These are phyloP conservation scores for Sphaeridia pumilis DNA, from an alignment of 2,888 invertebrate species.

Conservation along the genomic window DNA sequence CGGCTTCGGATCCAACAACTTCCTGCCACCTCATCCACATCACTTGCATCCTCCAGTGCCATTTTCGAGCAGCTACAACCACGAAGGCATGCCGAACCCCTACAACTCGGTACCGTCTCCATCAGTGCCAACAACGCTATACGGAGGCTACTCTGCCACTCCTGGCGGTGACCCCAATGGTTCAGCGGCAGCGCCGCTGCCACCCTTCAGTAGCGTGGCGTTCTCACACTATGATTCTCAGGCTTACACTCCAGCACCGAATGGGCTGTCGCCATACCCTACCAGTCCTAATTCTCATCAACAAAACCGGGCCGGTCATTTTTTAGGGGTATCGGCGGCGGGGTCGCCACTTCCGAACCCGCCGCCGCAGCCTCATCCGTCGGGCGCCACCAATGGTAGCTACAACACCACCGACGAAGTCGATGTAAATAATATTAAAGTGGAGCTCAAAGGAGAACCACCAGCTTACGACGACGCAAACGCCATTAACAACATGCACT, in stretches of 20 bases:
- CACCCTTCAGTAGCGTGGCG: slow-evolving; percentile 27
- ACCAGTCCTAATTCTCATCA: slow-evolving; percentile 8
- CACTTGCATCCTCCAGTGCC: slow-evolving; percentile 18
- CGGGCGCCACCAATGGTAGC: slow-evolving; percentile 23
- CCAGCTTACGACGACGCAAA: slow-evolving; percentile 23
- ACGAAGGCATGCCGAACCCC: slow-evolving; percentile 15
- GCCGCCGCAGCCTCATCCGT: neutral
- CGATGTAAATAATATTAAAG: too few relatives aligned
- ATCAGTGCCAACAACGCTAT: slow-evolving; percentile 21
- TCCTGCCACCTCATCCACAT: slow-evolving; percentile 2
- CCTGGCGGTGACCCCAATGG: slow-evolving; percentile 11
- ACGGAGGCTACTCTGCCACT: slow-evolving; percentile 15
- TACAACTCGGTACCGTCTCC: slow-evolving; percentile 12
- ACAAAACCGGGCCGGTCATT: slow-evolving; percentile 1
- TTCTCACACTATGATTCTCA: slow-evolving; percentile 24
- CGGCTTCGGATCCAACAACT: neutral
- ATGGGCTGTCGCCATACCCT: slow-evolving; percentile 49
- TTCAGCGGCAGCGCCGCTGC: slow-evolving; percentile 13
- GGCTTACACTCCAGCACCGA: slow-evolving; percentile 45
- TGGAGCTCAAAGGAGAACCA: too few relatives aligned
- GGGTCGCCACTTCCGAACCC: neutral
- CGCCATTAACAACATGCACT: slow-evolving; percentile 15
- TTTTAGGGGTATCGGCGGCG: slow-evolving; percentile 6
- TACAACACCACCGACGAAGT: slow-evolving; percentile 38
- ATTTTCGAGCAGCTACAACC: slow-evolving; percentile 26